Base-by-base conservation (phyloP, 2,797 vertebrate genomes). In the Periophthalmus magnuspinnatus region DNA sequence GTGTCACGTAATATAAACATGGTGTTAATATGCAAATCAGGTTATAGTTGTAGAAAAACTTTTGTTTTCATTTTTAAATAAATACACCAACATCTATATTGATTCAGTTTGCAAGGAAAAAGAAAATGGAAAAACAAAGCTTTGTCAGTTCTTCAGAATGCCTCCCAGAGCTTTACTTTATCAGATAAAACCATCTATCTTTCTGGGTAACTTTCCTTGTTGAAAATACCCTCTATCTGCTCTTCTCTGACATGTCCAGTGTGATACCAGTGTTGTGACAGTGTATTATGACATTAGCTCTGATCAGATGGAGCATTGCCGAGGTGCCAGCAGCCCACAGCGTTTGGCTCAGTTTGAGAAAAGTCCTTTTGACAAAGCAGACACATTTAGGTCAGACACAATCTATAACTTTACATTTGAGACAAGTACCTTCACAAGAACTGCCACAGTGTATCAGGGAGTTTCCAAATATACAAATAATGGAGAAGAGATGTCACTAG, bases 331-430 rank as follows among this genome's bases (percentile, higher is more conserved):
- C 58, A 79, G 70, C 80, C 69, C 61, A 19, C 3, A 80, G 71
- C 71, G 14, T 56, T 54, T 56, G 38, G 67, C 71, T 66, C 55
- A 63, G 70, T 74, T 77, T 28, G 14, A 59, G 17, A 59, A 62
- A 75, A 80, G 63, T 84, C 57, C 54, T 54, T 9, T 60, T 75
- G 81, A 83, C 68, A 68, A 33, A 67, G 1, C 1, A 73, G 82
- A 83, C 81, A 80, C 68, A 80, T 77, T 69, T 77, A 84, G 71
- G 79, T 77, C 81, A 79, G 47, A 71, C 52, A 24, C 7, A 68
- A 74, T 64, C 34, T 77, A 60, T 8, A 52, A 54, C 68, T 78
- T 21, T 45, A 10, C 77, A 34, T 78, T 71, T 41, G 66, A 34
- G 67, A 17, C 65, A 32, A 66, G 62, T 60, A 62, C 68, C 67